Conservation (phyloP, 2,797 vertebrate genomes). For the Monodelphis domestica region DNA sequence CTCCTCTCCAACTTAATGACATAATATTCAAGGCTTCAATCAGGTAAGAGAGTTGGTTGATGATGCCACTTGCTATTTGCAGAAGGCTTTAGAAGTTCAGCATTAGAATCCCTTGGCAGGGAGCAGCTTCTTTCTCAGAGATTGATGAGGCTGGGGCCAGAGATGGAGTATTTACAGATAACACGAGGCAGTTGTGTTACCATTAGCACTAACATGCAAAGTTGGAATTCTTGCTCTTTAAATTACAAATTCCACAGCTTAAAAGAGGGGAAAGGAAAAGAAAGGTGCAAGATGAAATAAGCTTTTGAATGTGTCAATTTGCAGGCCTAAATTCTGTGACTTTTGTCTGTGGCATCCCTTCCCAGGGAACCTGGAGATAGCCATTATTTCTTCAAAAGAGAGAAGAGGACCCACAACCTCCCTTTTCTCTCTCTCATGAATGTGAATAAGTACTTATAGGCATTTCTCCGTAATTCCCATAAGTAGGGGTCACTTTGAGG, state of each 20-base stretch:
- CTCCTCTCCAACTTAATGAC: background rate
- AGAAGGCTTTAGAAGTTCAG: slow-evolving; percentile 42
- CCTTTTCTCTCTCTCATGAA: slow-evolving; percentile 12
- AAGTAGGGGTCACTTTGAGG: background rate
- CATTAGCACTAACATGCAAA: background rate
- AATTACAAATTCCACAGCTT: slow-evolving; percentile 46
- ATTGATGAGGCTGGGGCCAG: background rate
- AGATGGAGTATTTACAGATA: background rate
- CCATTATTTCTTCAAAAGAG: slow-evolving; percentile 11
- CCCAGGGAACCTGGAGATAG: background rate
- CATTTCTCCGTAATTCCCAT: background rate
- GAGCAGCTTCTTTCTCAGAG: background rate
- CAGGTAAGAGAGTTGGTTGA: slow-evolving; percentile 4
- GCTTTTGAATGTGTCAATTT: background rate
- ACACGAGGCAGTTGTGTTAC: background rate
- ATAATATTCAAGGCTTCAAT: background rate
- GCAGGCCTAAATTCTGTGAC: background rate
- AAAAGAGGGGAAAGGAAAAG: background rate
- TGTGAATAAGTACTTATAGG: background rate
- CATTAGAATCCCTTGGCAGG: slow-evolving; percentile 19
- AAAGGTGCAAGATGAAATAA: slow-evolving; percentile 28
- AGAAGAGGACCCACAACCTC: background rate
- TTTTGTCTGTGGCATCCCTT: background rate
- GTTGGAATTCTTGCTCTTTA: slow-evolving; percentile 25
- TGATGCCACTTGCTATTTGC: slow-evolving; percentile 34